These are phyloP conservation scores for Hemiscyllium ocellatum DNA, from an alignment of 2,113 vertebrate species.

Conservation along the genomic window DNA sequence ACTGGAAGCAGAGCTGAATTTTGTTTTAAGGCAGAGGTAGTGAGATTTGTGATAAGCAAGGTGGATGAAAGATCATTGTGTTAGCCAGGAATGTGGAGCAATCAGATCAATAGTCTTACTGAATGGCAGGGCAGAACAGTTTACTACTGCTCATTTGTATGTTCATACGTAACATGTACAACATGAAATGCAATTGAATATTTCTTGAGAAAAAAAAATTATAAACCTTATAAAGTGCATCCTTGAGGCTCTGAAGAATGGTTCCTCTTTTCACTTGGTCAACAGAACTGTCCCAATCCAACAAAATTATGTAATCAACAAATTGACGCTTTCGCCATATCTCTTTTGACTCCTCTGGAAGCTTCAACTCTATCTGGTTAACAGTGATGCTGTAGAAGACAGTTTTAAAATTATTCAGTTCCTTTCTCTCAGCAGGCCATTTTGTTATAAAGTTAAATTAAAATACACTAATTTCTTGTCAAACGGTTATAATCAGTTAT, in stretches of 20 bases:
- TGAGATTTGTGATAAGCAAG: too few species aligned
- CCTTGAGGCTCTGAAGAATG: conserved; percentile 88
- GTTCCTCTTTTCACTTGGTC: conserved; percentile 77
- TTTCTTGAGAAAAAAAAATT: background rate
- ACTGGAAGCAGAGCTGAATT: too few species aligned
- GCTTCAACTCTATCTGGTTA: conserved; percentile 76
- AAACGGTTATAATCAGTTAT: background rate
- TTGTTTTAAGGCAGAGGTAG: too few species aligned
- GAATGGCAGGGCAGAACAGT: too few species aligned
- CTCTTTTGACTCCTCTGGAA: conserved; percentile 75
- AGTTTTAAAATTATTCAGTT: background rate
- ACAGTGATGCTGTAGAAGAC: conserved; percentile 74
- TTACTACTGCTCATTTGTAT: too few species aligned
- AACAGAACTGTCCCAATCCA: conserved; percentile 90
- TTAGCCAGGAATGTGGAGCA: too few species aligned
- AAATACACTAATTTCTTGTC: background rate
- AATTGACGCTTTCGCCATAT: conserved; percentile 72
- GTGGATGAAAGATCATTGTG: too few species aligned
- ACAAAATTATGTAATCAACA: conserved; percentile 78
- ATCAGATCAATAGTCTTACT: too few species aligned
- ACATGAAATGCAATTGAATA: background rate
- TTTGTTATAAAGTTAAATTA: background rate
- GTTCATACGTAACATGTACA: background rate
- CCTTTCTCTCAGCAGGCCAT: background rate
- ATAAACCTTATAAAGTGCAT: conserved; percentile 87